Evolutionary conservation across 2,797 vertebrate species (phyloP), one percentile per base, ranked within the genome.

Genomic region (Anguilla marmorata): DNA sequence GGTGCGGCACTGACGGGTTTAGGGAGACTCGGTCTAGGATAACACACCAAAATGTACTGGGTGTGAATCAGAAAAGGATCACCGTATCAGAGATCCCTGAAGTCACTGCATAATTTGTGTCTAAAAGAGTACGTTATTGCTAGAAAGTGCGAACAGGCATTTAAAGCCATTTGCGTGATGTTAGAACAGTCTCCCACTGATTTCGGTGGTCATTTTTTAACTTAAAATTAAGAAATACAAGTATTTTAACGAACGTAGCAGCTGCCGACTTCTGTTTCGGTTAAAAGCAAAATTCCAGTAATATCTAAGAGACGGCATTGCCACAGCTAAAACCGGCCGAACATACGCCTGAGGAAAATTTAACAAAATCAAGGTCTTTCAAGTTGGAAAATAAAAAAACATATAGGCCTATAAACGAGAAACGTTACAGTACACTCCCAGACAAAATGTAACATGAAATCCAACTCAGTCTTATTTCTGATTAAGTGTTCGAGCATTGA

Each of bases 41-140:
- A 88, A 89, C 74, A 84, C 79, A 79, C 88, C 87, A 90, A 90
- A 79, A 92, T 80, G 27, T 87, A 86, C 27, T 45, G 60, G 30
- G 8, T 45, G 58, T 86, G 86, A 85, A 82, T 88, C 27, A 54
- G 85, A 56, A 33, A 60, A 69, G 11, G 37, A 30, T 24, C 37
- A 41, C 14, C 5, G 58, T 5, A 63, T 24, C 16, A 19, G 21
- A 24, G 58, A 27, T 66, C 63, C 63, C 24, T 63, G 80, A 63
- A 60, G 45, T 74, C 84, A 86, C 48, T 89, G 74, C 86, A 69
- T 89, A 86, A 85, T 85, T 89, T n/a, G 84, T 87, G 84, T 87
- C 48, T 45, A 74, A 27, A 88, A 85, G 86, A 88, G 90, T 88
- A 90, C 88, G 82, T 94, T 95, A 95, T 95, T 95, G 94, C 94